Evolutionary conservation across 1,140 invertebrate genomes (phyloP).

Genomic region (Pseudomyrmex concolor): DNA sequence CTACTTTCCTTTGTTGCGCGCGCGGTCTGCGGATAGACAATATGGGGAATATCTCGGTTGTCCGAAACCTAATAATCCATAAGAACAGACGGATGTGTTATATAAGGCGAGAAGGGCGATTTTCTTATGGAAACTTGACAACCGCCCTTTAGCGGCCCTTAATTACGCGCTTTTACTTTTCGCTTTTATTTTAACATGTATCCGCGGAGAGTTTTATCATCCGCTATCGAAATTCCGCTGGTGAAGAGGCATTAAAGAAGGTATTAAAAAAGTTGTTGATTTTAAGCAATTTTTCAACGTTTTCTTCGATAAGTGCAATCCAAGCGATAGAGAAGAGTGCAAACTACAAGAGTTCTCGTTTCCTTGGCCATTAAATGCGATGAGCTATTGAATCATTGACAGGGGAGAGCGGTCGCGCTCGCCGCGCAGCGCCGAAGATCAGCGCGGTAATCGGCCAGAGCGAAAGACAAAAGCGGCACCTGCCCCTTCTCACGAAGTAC

Average conservation of each 20-base stretch:
- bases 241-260: conserved; percentile 4
- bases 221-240: neutral
- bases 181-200: neutral
- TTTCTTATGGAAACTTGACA: neutral
- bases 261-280: neutral
- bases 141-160: neutral
- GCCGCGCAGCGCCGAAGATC: conserved; percentile 3
- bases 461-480: conserved; percentile 73
- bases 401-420: neutral
- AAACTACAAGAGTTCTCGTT: conserved; percentile 17
- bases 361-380: conserved; percentile 21
- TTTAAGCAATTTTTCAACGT: conserved; percentile 7
- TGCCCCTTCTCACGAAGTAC: conserved; percentile 69
- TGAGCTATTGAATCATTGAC: conserved; percentile 52
- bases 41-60: conserved; percentile 44
- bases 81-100: neutral
- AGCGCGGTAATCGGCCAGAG: conserved; percentile 36
- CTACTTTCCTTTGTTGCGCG: conserved; percentile 57
- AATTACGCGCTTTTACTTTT: neutral
- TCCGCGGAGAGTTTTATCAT: neutral
- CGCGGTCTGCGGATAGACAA: conserved; percentile 42
- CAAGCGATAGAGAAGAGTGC: conserved; percentile 11
- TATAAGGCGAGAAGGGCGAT: neutral
- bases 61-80: conserved; percentile 20
- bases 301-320: conserved; percentile 10